Evolutionary conservation across 2,113 vertebrate species (phyloP).

Genomic region (Pseudorhombus dupliciocellatus): DNA sequence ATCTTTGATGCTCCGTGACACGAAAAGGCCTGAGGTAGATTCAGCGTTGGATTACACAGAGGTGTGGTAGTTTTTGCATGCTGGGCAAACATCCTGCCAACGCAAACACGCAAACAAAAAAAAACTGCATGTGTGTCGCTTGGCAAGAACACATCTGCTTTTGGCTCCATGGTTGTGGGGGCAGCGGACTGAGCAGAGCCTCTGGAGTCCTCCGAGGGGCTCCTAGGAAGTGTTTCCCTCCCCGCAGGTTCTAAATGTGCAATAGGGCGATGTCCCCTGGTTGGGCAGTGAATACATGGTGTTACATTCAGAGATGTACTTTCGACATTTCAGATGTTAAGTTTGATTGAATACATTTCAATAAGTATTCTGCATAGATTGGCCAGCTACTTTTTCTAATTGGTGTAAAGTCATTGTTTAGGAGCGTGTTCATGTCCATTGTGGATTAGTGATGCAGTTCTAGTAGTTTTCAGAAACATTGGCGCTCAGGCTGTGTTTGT

Average conservation of each 20-base stretch:
- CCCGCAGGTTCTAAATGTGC: neutral
- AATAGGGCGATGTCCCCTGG: too few species aligned
- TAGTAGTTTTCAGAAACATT: neutral
- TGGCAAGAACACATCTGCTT: constrained; percentile 38
- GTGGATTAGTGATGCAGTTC: neutral
- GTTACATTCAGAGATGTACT: too few species aligned
- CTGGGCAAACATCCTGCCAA: constrained; percentile 25
- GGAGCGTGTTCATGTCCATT: neutral
- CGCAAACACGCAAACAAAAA: neutral
- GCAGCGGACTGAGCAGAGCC: constrained; percentile 23
- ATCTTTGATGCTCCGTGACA: neutral
- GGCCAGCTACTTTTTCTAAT: too few species aligned
- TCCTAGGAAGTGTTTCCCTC: neutral
- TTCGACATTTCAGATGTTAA: too few species aligned
- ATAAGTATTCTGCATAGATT: too few species aligned
- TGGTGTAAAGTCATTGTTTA: too few species aligned
- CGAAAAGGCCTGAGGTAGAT: neutral
- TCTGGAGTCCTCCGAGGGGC: constrained; percentile 8
- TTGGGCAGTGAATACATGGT: too few species aligned
- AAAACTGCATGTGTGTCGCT: constrained; percentile 11
- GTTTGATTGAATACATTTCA: too few species aligned
- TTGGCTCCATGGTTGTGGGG: constrained; percentile 21
- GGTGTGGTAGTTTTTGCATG: neutral
- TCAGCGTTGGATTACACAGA: neutral
- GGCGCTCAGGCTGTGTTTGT: neutral